phyloP scores from a whole-genome alignment of 1,140 invertebrate species.

The Tetramorium parvispinum region DNA sequence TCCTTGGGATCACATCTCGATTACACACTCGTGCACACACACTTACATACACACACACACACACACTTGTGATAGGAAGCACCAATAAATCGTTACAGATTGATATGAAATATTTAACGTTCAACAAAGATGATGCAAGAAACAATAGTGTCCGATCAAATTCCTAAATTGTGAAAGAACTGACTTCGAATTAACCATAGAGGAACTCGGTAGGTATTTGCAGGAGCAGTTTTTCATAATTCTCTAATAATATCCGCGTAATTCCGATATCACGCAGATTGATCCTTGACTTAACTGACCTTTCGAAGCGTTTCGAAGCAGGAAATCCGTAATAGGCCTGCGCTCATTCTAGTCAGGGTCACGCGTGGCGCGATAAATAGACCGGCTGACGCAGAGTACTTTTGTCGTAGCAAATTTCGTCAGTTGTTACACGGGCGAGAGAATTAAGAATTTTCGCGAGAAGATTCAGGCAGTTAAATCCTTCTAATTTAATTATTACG shows the following conservation, averaged over 20 bases:
- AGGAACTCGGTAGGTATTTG: background rate
- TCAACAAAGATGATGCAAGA: background rate
- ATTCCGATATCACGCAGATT: conserved; percentile 1
- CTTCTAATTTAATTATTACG: background rate
- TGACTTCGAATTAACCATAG: background rate
- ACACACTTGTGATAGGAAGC: no score
- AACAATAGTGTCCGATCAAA: background rate
- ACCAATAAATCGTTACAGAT: no score
- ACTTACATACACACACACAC: no score
- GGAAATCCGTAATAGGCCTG: conserved; percentile 6
- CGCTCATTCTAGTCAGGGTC: background rate
- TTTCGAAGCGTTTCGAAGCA: background rate
- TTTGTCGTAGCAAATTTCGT: background rate
- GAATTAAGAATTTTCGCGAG: background rate
- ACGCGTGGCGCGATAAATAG: background rate
- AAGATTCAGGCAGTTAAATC: background rate
- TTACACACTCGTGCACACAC: no score
- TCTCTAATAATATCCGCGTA: background rate
- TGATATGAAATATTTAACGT: no score
- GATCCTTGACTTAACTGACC: conserved; percentile 14
- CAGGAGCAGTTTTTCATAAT: background rate
- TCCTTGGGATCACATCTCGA: no score
- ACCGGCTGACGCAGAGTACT: background rate
- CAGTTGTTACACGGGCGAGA: background rate
- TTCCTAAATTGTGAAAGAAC: background rate